Evolutionary conservation across 2,797 vertebrate genomes (phyloP), one percentile per base, ranked within the genome.

Genomic region (Darevskia mixta): DNA sequence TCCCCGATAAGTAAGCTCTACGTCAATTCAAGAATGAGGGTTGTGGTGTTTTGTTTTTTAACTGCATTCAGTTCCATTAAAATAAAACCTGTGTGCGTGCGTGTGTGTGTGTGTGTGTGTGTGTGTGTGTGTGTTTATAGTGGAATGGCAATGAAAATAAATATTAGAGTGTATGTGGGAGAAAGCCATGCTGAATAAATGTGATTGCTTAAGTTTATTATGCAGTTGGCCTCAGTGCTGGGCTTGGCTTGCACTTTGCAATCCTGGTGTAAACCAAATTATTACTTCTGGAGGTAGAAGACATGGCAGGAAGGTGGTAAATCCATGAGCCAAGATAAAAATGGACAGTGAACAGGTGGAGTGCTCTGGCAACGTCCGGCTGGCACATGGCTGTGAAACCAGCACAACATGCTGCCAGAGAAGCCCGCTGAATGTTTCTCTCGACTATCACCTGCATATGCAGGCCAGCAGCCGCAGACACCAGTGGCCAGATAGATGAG

Each of bases 271-370:
- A 49, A 86, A 87, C 79, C 86, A 90, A 85, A 27, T 87, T 94
- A 92, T 93, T 93, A 81, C 82, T 91, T 85, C 86, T 88, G 58
- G 43, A 90, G 90, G 86, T 9, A 95, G 90, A 91, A 95, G 90
- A 88, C 32, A 0, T 92, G 88, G 85, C 88, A 92, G 88, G 85
- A 91, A 76, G 87, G 84, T 92, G 77, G 55, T 58, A 84, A 72
- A 85, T 94, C 81, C 83, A 86, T 80, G 79, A 95, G 94, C 93
- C 94, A 96, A 95, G 90, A 94, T 88, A 92, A 94, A 69, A 95
- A 94, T 55, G 79, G 86, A 94, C 89, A 94, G 20, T 10, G 90
- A 94, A 78, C 92, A 95, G 90, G 87, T 95, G 94, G 92, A 95
- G 88, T 55, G 41, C 73, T 85, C 89, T 82, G 83, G 83, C 90